Evolutionary conservation across 2,113 vertebrate genomes (phyloP).

Genomic region (Oncorhynchus masou): DNA sequence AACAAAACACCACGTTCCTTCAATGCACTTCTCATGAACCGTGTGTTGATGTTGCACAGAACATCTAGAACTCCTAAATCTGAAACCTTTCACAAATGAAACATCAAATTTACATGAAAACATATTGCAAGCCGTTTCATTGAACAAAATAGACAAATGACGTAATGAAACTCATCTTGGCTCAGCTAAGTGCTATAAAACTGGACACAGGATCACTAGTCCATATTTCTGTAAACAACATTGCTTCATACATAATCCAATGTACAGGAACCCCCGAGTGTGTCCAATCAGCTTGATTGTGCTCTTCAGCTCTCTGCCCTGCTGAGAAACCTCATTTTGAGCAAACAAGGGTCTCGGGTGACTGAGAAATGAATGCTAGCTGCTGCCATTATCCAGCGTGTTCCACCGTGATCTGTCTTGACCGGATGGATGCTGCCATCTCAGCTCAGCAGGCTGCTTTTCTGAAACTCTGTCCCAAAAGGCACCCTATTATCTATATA

Average conservation of each 20-base stretch:
- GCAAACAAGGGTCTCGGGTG: background rate
- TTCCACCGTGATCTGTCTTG: background rate
- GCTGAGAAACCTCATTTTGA: slow-evolving; percentile 5
- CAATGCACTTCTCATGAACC: slow-evolving; percentile 33
- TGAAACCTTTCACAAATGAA: slow-evolving; percentile 9
- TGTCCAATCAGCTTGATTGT: background rate
- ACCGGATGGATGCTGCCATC: too few relatives aligned
- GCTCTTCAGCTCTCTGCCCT: background rate
- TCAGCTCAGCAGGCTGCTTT: too few relatives aligned
- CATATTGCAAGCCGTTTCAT: too few relatives aligned
- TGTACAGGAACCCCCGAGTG: background rate
- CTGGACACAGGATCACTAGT: too few relatives aligned
- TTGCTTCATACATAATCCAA: background rate
- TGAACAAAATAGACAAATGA: too few relatives aligned
- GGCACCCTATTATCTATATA: too few relatives aligned
- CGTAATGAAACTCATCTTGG: too few relatives aligned
- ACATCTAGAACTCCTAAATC: slow-evolving; percentile 33
- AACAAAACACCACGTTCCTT: background rate
- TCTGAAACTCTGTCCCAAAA: too few relatives aligned
- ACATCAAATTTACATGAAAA: too few relatives aligned
- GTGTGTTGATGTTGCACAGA: slow-evolving; percentile 43
- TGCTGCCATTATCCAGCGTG: slow-evolving; percentile 3
- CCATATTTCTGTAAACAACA: background rate
- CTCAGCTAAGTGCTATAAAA: too few relatives aligned
- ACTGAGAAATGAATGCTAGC: background rate